A percentile compares a stretch with the other conserved stretches of the same genome.
phyloP scores from a whole-genome alignment of 1,140 invertebrate species.

The Sinonovacula constricta region DNA sequence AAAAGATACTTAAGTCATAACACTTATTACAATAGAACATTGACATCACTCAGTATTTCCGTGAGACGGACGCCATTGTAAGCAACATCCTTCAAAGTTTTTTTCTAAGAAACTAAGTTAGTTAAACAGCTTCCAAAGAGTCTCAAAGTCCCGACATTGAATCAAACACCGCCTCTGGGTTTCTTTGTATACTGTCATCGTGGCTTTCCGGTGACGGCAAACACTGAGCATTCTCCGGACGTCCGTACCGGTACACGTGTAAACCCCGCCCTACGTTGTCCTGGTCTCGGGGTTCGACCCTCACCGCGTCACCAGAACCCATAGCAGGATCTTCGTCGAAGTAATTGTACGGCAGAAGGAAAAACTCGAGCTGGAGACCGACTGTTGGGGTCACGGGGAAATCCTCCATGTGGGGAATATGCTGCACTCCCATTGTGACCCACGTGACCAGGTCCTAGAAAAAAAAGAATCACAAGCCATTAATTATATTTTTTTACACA shows the following conservation, averaged over 20 bases:
- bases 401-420: constrained; percentile 74
- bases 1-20: no score
- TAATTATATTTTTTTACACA: no score
- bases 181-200: not conserved
- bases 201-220: not conserved
- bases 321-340: constrained; percentile 70
- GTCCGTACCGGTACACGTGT: constrained; percentile 50
- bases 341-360: constrained; percentile 72
- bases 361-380: constrained; percentile 61
- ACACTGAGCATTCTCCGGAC: constrained; percentile 25
- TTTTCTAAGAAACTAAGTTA: no score
- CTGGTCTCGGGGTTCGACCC: constrained; percentile 46
- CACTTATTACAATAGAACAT: no score
- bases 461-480: no score
- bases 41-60: no score
- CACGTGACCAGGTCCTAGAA: constrained; percentile 72
- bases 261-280: constrained; percentile 28
- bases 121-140: not conserved
- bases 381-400: constrained; percentile 70
- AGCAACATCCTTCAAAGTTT: no score
- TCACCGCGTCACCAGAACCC: constrained; percentile 62
- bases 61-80: no score
- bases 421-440: constrained; percentile 71
- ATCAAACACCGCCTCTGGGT: not conserved
- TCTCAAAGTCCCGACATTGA: not conserved